These are phyloP conservation scores for Pongo abelii DNA, from an alignment of 2,113 vertebrate genomes.

Conservation along the genomic window DNA sequence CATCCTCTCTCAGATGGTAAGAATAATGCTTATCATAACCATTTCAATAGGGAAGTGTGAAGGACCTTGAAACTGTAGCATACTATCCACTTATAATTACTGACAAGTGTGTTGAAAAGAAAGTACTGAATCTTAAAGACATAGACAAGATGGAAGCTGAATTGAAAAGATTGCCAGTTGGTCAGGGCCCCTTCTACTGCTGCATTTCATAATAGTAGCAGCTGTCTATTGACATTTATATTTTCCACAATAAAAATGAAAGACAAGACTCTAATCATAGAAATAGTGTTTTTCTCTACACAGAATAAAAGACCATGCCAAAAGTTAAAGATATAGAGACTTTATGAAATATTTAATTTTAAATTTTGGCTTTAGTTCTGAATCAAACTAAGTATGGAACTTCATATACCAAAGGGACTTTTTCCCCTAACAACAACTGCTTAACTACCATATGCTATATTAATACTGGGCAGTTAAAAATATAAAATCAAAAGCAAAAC, in stretches of 20 bases:
- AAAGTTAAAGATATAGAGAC: neutral
- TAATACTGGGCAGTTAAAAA: neutral
- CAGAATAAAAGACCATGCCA: neutral
- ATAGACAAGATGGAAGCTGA: neutral
- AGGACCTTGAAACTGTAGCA: neutral
- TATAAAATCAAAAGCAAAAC: neutral
- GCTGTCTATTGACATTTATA: neutral
- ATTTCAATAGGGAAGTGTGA: neutral
- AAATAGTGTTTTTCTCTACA: neutral
- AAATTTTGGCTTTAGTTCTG: constrained; percentile 25
- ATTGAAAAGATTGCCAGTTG: neutral
- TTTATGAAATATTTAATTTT: constrained; percentile 8
- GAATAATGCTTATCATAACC: neutral
- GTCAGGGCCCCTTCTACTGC: neutral
- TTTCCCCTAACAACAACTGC: neutral
- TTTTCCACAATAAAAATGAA: constrained; percentile 35
- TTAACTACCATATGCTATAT: neutral
- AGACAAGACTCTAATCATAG: neutral
- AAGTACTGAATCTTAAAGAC: neutral
- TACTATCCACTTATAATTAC: neutral
- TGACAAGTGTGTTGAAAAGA: neutral
- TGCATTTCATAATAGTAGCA: neutral
- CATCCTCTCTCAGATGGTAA: neutral
- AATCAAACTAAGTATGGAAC: neutral
- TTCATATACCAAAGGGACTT: neutral